These are phyloP conservation scores for Conus canariensis DNA, from an alignment of 2,888 invertebrate genomes.

Conservation along the genomic window DNA sequence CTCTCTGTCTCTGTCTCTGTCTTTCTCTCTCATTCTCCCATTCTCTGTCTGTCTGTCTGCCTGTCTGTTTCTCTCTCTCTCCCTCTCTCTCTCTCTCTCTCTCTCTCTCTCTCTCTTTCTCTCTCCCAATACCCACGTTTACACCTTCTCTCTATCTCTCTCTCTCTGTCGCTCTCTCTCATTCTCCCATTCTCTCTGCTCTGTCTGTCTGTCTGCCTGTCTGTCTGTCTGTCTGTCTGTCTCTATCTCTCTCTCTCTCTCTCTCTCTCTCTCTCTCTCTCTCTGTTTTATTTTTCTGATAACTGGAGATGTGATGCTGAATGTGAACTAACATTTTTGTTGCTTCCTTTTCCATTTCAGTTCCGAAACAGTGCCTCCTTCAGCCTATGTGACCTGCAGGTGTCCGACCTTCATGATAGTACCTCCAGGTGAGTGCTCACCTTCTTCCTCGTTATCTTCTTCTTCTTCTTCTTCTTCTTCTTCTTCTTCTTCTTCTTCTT, in stretches of 20 bases:
- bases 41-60: too few relatives aligned
- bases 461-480: background rate
- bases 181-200: too few relatives aligned
- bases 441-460: background rate
- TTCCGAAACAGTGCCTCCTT: slow-evolving; percentile 47
- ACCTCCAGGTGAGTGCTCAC: slow-evolving; percentile 20
- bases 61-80: too few relatives aligned
- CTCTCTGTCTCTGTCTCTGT: too few relatives aligned
- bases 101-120: too few relatives aligned
- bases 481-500: background rate
- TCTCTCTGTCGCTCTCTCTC: too few relatives aligned
- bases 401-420: slow-evolving; percentile 44
- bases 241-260: too few relatives aligned
- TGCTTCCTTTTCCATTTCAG: slow-evolving; percentile 17
- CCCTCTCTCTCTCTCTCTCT: background rate
- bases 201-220: too few relatives aligned
- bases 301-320: background rate
- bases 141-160: too few relatives aligned
- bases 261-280: background rate
- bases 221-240: too few relatives aligned
- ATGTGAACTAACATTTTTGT: background rate
- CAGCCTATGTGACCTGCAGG: slow-evolving; percentile 50
- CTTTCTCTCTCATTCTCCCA: background rate
- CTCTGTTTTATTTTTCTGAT: background rate
- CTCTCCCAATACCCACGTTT: too few relatives aligned